Percentiles rank a stretch among this genome's conserved stretches.
Evolutionary conservation across 2,888 invertebrate genomes (phyloP).

Genomic region (Aromia moschata): DNA sequence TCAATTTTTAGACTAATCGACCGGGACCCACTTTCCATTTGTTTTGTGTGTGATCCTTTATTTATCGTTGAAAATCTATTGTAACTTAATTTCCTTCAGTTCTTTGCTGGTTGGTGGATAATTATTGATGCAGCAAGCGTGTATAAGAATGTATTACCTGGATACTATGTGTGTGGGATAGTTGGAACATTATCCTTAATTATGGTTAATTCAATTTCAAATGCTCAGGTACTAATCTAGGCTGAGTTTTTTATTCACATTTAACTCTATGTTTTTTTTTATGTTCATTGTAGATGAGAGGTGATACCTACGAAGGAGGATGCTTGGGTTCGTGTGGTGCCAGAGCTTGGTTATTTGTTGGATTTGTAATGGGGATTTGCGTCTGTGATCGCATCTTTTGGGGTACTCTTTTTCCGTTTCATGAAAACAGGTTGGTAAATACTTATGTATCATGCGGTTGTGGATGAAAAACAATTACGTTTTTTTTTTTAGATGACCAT

Average conservation of each 20-base stretch:
- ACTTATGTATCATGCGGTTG: not conserved
- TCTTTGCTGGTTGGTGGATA: conserved; percentile 98
- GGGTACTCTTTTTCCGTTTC: conserved; percentile 94
- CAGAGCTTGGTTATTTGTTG: conserved; percentile 93
- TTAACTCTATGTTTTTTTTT: not conserved
- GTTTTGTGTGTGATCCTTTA: too few species aligned
- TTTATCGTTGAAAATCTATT: too few species aligned
- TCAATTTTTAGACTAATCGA: too few species aligned
- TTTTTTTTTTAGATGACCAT: conserved; percentile 50
- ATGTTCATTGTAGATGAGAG: conserved; percentile 68
- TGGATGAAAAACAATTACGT: not conserved
- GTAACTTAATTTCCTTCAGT: conserved; percentile 74
- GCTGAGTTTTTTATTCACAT: not conserved
- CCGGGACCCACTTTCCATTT: too few species aligned
- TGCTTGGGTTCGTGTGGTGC: conserved; percentile 89
- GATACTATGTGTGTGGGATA: conserved; percentile 91
- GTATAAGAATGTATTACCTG: conserved; percentile 76
- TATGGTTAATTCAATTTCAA: conserved; percentile 97
- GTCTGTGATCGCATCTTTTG: conserved; percentile 92
- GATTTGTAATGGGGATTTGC: conserved; percentile 97
- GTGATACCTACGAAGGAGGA: conserved; percentile 84
- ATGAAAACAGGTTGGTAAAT: conserved; percentile 70
- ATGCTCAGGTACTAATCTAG: conserved; percentile 80
- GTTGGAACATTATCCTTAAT: conserved; percentile 93
- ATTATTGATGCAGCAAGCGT: conserved; percentile 93